Base-by-base conservation (phyloP, 2,888 invertebrate species). In the Euzetes globulus region DNA sequence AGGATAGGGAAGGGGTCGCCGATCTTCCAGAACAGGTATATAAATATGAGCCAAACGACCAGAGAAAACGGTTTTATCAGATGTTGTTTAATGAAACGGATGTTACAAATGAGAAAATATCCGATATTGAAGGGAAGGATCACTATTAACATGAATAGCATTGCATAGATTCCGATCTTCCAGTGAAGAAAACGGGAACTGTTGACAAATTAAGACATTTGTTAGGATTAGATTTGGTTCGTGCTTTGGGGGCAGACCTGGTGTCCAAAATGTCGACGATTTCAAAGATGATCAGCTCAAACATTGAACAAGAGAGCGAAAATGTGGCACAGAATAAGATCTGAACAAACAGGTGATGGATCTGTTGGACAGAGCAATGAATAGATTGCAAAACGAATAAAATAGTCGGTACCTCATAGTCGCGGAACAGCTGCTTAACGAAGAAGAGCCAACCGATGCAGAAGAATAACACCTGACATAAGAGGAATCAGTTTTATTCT, bases 251-350 rank as follows among this genome's bases (percentile, higher is more conserved):
- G 81, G 78, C 82, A 79, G 87, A 96, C 91, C 91, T 91, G 25
- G 92, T 88, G 82, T 96, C 94, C 77, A 99, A 85, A 78, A 96
- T 88, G 41, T 92, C 96, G 76, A 97, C 86, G 79, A 99, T 99
- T 86, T 99, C 99, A 85, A 99, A 99, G 82, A 99, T 99, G 77
- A 99, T 98, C 75, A 99, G 85, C 83, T 99, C 98, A 84, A 99
- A 99, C 94, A 99, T 95, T 1, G 96, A 94, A 81, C 98, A 95
- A 29, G 98, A 98, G 19, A 99, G 85, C 0, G 98, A 91, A 82
- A 99, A 94, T 47, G 96, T 99, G 33, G 91, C 87, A 0, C 98
- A 96, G 83, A 99, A 99, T 81, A 97, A 92, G 5, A 98, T 85
- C 83, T 98, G 94, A 1, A 99, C 96, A 76, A 94, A 86, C 76